These are phyloP conservation scores for Eulemur rubriventer DNA, from an alignment of 2,797 vertebrate genomes.

Conservation along the genomic window DNA sequence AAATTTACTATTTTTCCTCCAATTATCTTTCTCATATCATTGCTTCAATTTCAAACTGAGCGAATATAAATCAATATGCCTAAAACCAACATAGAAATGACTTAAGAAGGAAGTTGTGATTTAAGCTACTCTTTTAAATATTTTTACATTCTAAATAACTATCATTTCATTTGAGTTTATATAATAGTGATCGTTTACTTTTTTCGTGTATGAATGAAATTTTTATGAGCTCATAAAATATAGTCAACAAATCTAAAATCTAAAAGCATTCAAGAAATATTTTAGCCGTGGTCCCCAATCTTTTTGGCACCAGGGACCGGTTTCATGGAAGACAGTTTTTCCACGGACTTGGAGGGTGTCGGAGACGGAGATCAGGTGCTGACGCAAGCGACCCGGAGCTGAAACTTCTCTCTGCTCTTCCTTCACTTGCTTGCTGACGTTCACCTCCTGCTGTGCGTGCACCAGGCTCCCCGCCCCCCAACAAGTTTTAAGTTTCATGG, in stretches of 20 bases:
- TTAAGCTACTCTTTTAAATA: background rate
- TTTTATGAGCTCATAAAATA: background rate
- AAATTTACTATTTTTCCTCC: background rate
- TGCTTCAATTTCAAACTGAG: background rate
- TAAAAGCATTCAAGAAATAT: background rate
- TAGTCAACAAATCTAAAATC: background rate
- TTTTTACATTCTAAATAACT: background rate
- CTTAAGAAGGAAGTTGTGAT: background rate
- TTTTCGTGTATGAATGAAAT: background rate
- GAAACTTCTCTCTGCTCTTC: too few species aligned
- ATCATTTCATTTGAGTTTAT: background rate
- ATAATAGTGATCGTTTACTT: background rate
- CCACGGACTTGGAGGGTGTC: too few species aligned
- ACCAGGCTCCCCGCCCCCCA: too few species aligned
- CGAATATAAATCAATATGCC: background rate
- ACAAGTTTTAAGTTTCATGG: too few species aligned
- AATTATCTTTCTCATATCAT: background rate
- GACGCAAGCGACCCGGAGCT: too few species aligned
- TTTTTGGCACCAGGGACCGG: too few species aligned
- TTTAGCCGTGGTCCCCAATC: background rate
- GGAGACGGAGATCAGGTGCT: too few species aligned
- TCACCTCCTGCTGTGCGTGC: too few species aligned
- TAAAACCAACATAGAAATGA: background rate
- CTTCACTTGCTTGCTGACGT: too few species aligned
- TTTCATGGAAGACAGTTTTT: too few species aligned